Base-by-base conservation (phyloP, 2,888 invertebrate genomes). In the Bimastos eiseni region DNA sequence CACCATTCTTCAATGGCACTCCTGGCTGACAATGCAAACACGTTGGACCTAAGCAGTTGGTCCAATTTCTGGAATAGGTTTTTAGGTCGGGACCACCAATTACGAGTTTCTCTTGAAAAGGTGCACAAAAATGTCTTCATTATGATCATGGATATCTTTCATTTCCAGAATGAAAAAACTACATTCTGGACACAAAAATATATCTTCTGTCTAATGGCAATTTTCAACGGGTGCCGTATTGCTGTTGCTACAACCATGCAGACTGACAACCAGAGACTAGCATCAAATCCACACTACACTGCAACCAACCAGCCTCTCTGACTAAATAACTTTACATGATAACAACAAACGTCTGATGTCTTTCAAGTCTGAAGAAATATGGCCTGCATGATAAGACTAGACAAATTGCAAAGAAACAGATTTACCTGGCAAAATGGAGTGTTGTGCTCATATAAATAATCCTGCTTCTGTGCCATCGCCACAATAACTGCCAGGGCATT, bases 401-500 rank as follows among this genome's bases (percentile, higher is more conserved):
- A 86, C 6, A 86, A 30, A 86, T 11, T 36, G 24, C 21, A 34
- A 36, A 37, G 36, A 86, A 36, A 17, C 86, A 1, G 86, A 34
- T 86, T 38, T 37, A 94, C 94, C 94, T 93, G 93, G 88, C 94
- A 94, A 30, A 94, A 91, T 37, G 93, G 93, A 13, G 93, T 92
- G 36, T 93, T 93, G 89, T 94, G 94, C 89, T 94, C 94, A 5
- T 91, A 92, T 90, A 91, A 21, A n/a, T n/a, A n/a, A 70, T 94
- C 95, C 86, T 93, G 93, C 37, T 94, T 94, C 83, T 94, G 93
- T 5, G 94, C 93, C 90, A 94, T 94, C 83, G 92, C 90, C 19
- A 95, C 93, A 91, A 95, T 93, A 83, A 94, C 93, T n/a, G 93
- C 93, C 91, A 98, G 96, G 30, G 97, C 97, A 83, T 97, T 96